Evolutionary conservation across 2,113 vertebrate genomes (phyloP), one percentile per base, ranked within the genome.

Genomic region (Nannospalax galili): DNA sequence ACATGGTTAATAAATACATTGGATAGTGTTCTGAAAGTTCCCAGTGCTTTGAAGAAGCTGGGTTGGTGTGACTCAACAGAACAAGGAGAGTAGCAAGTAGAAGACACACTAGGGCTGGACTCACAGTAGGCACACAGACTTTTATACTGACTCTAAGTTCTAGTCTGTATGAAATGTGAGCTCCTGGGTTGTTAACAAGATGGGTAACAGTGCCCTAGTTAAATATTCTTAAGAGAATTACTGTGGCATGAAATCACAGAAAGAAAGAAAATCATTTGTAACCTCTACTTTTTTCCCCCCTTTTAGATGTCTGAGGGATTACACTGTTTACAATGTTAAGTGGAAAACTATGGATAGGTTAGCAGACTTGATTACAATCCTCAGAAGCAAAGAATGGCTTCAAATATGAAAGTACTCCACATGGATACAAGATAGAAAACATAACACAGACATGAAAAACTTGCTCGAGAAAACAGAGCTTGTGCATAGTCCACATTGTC

Each of bases 261-360:
- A 91, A 24, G 35, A 80, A 97, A 77, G 45, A 86, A 84, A 94
- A 40, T 78, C 58, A 86, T 45, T 75, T 67, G 1, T 69, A 90
- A 72, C 16, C 5, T 79, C 37, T 74, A 30, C 75, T 64, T 65
- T 72, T 91, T 69, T 56, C 26, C 60, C 86, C 74, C 28, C 30
- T 35, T 30, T 78, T 78, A 65, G 26, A 86, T 82, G 20, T 4
- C 40, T 88, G 2, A 0, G 26, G 30, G 78, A 73, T 75, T 84
- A 79, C 1, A 58, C 24, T 72, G 4, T 77, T 74, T 82, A n/a
- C 22, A 3, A 35, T 87, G 24, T 78, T n/a, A 67, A 79, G 4
- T 12, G 7, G 6, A 20, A 84, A 40, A 26, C 48, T 62, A 62
- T 1, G 2, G 16, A 69, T 42, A 48, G 30, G 37, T 56, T 16